phyloP scores from a whole-genome alignment of 2,888 invertebrate species.

The Ennomos fuscantarius region DNA sequence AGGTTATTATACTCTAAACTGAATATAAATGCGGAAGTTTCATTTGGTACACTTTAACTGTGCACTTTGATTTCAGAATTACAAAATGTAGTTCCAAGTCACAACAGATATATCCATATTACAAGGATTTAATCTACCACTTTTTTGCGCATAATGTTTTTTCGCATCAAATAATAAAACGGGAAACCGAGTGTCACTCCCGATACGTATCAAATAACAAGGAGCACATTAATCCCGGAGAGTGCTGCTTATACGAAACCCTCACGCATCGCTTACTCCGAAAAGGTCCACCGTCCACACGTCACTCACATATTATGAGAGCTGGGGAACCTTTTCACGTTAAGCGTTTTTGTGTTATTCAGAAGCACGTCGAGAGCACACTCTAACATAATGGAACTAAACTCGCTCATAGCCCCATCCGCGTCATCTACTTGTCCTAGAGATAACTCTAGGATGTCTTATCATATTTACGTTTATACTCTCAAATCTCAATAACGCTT shows the following conservation, averaged over 20 bases:
- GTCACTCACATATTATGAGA: slow-evolving; percentile 17
- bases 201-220: slow-evolving; percentile 44
- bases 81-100: too few species aligned
- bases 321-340: slow-evolving; percentile 27
- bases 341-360: slow-evolving; percentile 13
- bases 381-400: neutral
- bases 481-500: too few species aligned
- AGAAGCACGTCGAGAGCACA: slow-evolving; percentile 4
- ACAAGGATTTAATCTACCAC: too few species aligned
- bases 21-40: too few species aligned
- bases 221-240: slow-evolving; percentile 51
- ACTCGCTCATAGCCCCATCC: too few species aligned
- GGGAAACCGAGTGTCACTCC: slow-evolving; percentile 26
- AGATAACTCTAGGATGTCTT: too few species aligned
- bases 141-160: neutral
- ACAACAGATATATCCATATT: too few species aligned
- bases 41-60: too few species aligned
- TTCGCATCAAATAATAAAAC: slow-evolving; percentile 2
- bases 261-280: slow-evolving; percentile 43
- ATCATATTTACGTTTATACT: too few species aligned
- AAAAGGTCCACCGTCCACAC: slow-evolving; percentile 37
- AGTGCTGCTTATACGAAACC: slow-evolving; percentile 44
- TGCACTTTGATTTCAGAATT: too few species aligned
- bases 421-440: too few species aligned
- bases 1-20: too few species aligned